Evolutionary conservation across 2,113 vertebrate species (phyloP), one percentile per base, ranked within the genome.

Genomic region (Platysteira castanea): DNA sequence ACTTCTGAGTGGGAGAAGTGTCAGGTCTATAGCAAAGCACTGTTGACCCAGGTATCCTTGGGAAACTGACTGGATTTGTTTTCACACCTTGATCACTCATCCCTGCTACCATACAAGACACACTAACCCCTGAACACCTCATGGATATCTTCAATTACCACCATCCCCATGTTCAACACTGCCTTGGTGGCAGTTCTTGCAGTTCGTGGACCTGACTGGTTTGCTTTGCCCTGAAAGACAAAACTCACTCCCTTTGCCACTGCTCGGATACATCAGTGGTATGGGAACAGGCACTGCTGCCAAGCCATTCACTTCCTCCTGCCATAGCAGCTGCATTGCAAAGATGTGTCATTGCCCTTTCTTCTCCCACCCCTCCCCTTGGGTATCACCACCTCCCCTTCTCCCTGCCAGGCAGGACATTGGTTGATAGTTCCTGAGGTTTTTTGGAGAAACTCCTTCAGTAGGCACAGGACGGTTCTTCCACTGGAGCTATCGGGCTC

Each of bases 381-480:
- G 63, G 68, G 28, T 41, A 73, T 73, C 64, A 15, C 79, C 73
- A 85, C 35, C 67, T 91, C 59, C 68, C 44, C 84, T 63, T 81
- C 88, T 90, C 76, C 61, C 82, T 90, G 75, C 39, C 89, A 85
- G 84, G 78, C 75, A 86, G 87, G 77, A 44, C 41, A 78, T 22
- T 60, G 57, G 50, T 54, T 82, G 67, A 95, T 31, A 91, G 95
- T 96, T 97, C 97, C 95, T 97, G 96, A 97, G 96, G 87, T 87
- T 89, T 84, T 90, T 63, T 81, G 89, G 94, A 95, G 89, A 80
- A 92, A 79, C 52, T 94, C 96, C 87, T 95, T 96, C 95, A 97
- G 98, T 98, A 99, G 91, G 98, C 98, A 98, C 98, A 98, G 26
- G 98, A 97, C 26, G 98, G 98, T 85, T 99, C 99, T 96, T 99